A percentile compares a stretch with the other conserved stretches of the same genome.
phyloP scores from a whole-genome alignment of 2,888 invertebrate genomes.

The Polietes domitor region DNA sequence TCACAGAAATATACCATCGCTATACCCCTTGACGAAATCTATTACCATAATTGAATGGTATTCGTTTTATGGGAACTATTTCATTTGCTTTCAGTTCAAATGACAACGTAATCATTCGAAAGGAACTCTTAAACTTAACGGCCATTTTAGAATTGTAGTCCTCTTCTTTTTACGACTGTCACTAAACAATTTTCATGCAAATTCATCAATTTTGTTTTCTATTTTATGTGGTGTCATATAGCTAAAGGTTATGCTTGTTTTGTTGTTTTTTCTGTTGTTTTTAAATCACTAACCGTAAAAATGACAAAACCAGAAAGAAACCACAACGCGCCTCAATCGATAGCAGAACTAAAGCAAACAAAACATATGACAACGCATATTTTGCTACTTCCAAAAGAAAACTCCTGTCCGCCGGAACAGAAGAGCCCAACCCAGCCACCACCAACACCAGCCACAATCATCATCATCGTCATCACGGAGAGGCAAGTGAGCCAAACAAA shows the following conservation, averaged over 20 bases:
- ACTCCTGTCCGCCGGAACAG: background rate
- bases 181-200: conserved; percentile 26
- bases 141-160: conserved; percentile 6
- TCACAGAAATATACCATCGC: no score
- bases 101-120: conserved; percentile 3
- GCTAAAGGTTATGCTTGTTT: background rate
- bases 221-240: conserved; percentile 11
- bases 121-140: conserved; percentile 1
- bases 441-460: background rate
- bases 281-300: conserved; percentile 15
- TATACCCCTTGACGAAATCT: no score
- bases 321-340: conserved; percentile 17
- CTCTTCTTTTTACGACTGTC: conserved; percentile 7
- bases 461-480: background rate
- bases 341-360: conserved; percentile 5
- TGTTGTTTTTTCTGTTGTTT: background rate
- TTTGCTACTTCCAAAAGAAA: background rate
- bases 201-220: conserved; percentile 29
- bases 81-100: background rate
- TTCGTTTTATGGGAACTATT: background rate
- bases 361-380: background rate
- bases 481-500: background rate
- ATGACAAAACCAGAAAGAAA: background rate
- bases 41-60: conserved; percentile 1
- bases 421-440: background rate